These are phyloP conservation scores for Patiria pectinifera DNA, from an alignment of 53 echinoderm and acorn worm genomes.

Conservation along the genomic window DNA sequence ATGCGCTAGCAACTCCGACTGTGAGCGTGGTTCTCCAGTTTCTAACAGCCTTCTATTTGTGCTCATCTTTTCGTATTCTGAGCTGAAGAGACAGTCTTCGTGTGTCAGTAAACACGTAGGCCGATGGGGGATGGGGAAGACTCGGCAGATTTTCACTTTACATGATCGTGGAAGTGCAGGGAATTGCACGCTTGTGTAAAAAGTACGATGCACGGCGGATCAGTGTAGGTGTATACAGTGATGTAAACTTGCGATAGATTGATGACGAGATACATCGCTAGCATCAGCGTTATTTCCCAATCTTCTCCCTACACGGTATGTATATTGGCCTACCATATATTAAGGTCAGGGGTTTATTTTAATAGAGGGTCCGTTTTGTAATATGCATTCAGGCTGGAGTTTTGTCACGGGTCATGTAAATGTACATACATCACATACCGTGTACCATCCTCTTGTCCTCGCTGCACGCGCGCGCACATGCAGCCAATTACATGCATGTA, in stretches of 20 bases:
- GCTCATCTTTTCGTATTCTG: background rate
- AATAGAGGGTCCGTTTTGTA: background rate
- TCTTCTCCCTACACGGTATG: too few species aligned
- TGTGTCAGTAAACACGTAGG: background rate
- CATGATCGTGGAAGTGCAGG: background rate
- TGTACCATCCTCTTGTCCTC: background rate
- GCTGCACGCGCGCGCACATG: background rate
- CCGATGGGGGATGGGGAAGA: background rate
- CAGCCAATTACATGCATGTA: background rate
- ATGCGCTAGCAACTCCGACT: background rate
- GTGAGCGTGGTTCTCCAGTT: background rate
- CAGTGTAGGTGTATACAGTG: background rate
- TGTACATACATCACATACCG: background rate
- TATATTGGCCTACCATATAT: too few species aligned
- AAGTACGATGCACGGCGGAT: background rate
- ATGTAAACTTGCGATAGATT: slow-evolving; percentile 5
- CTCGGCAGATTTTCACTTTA: background rate
- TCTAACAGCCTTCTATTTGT: too few species aligned
- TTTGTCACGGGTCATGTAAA: background rate
- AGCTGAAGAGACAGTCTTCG: background rate
- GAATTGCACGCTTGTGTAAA: background rate
- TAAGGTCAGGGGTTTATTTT: background rate
- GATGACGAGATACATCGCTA: background rate
- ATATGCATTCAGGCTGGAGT: background rate
- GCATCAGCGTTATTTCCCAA: background rate